Conservation (phyloP, 2,113 vertebrate species). For the Dunckerocampus dactyliophorus region DNA sequence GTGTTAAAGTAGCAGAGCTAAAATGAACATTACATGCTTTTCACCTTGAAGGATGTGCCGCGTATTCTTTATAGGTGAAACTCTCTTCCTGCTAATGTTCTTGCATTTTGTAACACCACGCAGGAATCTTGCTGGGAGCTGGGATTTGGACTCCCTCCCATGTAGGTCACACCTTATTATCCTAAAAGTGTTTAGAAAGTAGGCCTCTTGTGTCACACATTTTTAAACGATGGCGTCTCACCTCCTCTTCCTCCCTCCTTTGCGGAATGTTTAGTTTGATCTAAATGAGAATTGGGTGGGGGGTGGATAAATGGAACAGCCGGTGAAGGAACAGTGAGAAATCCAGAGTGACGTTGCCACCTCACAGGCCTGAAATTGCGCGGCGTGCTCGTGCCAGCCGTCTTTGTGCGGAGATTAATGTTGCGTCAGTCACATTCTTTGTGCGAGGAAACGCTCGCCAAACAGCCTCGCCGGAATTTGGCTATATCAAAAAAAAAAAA, state of each 20-base stretch:
- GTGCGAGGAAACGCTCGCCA: constrained; percentile 54
- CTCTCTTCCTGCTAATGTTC: constrained; percentile 40
- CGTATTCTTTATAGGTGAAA: constrained; percentile 44
- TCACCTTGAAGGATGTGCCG: constrained; percentile 57
- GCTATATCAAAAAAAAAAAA: constrained; percentile 43
- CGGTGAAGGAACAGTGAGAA: constrained; percentile 66
- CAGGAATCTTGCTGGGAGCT: constrained; percentile 52
- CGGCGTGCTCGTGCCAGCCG: constrained; percentile 54
- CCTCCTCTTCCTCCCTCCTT: constrained; percentile 57
- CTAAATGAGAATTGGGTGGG: constrained; percentile 60
- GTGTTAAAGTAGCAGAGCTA: constrained; percentile 48
- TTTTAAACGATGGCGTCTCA: constrained; percentile 48
- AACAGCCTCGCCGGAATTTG: constrained; percentile 55
- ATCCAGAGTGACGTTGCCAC: constrained; percentile 67
- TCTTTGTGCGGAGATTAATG: constrained; percentile 66
- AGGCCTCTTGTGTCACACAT: constrained; percentile 49
- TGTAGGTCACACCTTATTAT: constrained; percentile 68
- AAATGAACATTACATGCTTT: constrained; percentile 61
- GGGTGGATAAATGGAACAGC: constrained; percentile 56
- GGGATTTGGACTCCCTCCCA: constrained; percentile 43
- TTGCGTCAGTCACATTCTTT: constrained; percentile 69
- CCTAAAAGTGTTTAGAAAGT: constrained; percentile 44
- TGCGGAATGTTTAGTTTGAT: constrained; percentile 52
- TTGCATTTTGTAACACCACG: constrained; percentile 30
- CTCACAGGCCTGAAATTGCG: constrained; percentile 56